Conservation (phyloP, 2,797 vertebrate genomes). For the Acanthis flammea region DNA sequence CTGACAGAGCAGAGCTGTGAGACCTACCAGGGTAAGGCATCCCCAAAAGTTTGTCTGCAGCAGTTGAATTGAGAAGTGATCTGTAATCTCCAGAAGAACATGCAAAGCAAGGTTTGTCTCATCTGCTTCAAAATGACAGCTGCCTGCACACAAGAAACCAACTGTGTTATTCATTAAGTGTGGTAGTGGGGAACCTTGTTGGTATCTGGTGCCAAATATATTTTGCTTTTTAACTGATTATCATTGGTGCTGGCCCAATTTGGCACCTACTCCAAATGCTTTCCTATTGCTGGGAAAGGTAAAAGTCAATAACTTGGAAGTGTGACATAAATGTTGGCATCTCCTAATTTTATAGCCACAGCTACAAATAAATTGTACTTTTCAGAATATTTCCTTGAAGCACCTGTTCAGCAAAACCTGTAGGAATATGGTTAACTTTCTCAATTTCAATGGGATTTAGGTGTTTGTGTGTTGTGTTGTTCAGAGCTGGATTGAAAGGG, state of each 20-base stretch:
- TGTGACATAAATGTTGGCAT: not conserved
- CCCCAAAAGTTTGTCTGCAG: not conserved
- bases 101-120: not conserved
- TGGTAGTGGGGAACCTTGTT: not conserved
- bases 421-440: not conserved
- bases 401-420: not conserved
- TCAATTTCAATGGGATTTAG: not conserved
- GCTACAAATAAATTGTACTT: not conserved
- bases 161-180: not conserved
- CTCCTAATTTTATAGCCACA: not conserved
- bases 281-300: not conserved
- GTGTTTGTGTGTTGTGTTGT: not conserved
- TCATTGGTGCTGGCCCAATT: not conserved
- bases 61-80: not conserved
- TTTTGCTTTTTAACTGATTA: not conserved
- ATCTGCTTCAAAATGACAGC: not conserved
- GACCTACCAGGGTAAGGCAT: not conserved
- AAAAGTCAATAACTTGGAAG: not conserved
- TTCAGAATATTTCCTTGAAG: not conserved
- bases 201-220: not conserved
- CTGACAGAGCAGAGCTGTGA: rapidly evolving
- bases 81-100: not conserved
- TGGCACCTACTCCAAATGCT: not conserved
- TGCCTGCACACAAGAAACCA: not conserved
- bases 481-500: not conserved